Base-by-base conservation (phyloP, 1,140 invertebrate genomes). In the Musca domestica region DNA sequence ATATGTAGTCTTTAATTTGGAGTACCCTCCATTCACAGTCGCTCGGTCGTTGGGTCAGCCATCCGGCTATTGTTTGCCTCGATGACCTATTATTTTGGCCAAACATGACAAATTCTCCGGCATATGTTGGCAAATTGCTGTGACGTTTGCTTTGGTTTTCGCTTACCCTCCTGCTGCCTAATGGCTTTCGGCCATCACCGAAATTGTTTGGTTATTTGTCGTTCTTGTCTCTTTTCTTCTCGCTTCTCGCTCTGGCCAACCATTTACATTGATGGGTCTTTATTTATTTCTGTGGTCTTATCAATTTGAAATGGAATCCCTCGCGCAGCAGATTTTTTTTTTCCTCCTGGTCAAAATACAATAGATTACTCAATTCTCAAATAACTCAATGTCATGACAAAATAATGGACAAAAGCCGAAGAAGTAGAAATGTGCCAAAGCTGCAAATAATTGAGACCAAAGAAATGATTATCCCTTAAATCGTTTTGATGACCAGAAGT, bases 61-160 rank as follows among this genome's bases (percentile, higher is more conserved):
- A 22, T 54, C 22, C 22, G 9, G 20, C 48, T 6, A 19, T 51
- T 19, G 4, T 20, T 51, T 51, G 17, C 17, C 20, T 51, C 5
- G 48, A 2, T 51, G 48, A 22, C 20, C 20, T 19, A 19, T 51
- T 51, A 51, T 51, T 20, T 20, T 1, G 41, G 56, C n/a, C 56
- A n/a, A 61, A 34, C 56, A 61, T 61, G 56, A 61, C 56, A 61
- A 61, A 61, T 61, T 61, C 41, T 61, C 56, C 56, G 34, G 56
- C 56, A 61, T 61, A 61, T 61, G 56, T 61, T 61, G 56, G 56
- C 14, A 61, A 61, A 41, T 61, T 61, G 56, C 20, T 58, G 27
- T 41, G 34, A 41, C 34, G 34, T 41, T 41, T 41, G 10, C 34
- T 41, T 41, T 41, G 34, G 34, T 41, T 41, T 41, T 41, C 12